Evolutionary conservation across 2,888 invertebrate species (phyloP), one percentile per base, ranked within the genome.

Genomic region (Rhagium mordax): DNA sequence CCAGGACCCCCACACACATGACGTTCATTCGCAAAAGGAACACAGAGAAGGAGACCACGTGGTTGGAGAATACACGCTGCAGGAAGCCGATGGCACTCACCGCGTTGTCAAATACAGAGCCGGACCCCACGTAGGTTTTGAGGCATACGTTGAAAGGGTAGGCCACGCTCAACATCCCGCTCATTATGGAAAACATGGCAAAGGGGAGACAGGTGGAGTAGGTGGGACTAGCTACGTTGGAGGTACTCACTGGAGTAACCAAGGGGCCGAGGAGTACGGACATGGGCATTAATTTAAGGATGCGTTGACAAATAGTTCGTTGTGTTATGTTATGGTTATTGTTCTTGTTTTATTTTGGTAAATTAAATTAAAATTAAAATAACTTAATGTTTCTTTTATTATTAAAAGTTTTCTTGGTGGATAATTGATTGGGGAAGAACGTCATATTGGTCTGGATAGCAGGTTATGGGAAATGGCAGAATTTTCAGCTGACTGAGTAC

Each of bases 81-180:
- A 90, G 33, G 90, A 91, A 81, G 88, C 90, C 41, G 91, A 90
- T 79, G 90, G 91, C 74, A 89, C 90, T 41, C 81, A 89, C 69
- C 87, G 91, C 79, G 89, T 87, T 80, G 91, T 91, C 67, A 87
- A 89, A 76, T 91, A 91, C 82, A 86, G 89, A 72, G 91, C 91
- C 76, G 90, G 91, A 84, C 89, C 90, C 71, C 88, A 89, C 73
- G 69, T 57, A 4, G 91, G 91, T 88, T 90, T 84, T 80, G 83
- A 84, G 74, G 85, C 84, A 51, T 80, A 81, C 3, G 85, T 85
- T 10, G 79, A 82, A 71, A 81, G 78, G 68, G 76, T 78, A 53
- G 92, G 92, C 66, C 92, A 92, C 60, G 83, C 82, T 20, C 80
- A 81, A 33, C 81, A 82, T 74, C 82, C 82, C 0, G 82, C 79